phyloP scores from a whole-genome alignment of 2,113 vertebrate genomes.

The Pelodiscus sinensis region DNA sequence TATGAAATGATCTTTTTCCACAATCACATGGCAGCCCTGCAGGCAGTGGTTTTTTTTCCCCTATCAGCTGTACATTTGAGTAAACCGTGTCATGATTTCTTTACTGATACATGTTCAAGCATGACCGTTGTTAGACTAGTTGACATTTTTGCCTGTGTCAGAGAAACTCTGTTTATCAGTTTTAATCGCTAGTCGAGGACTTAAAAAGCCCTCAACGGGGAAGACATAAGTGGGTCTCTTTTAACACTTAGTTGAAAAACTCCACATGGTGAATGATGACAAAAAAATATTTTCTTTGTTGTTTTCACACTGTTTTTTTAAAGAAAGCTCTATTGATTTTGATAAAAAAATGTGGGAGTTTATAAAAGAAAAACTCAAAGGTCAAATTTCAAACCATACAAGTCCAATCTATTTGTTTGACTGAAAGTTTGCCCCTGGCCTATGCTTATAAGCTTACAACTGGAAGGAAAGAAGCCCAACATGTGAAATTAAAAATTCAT shows the following conservation, averaged over 20 bases:
- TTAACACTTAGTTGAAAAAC: not conserved
- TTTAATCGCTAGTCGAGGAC: not conserved
- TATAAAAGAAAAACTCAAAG: not conserved
- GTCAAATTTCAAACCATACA: not conserved
- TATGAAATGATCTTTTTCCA: not conserved
- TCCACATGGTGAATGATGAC: not conserved
- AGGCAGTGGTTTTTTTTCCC: not conserved
- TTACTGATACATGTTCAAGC: slow-evolving; percentile 19
- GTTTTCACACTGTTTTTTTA: not conserved
- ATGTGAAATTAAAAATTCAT: slow-evolving; percentile 31
- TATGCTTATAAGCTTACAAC: not conserved
- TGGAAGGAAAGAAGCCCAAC: not conserved
- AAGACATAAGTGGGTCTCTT: not conserved
- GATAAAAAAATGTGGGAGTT: not conserved
- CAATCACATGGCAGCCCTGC: not conserved
- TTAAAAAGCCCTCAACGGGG: fast-evolving
- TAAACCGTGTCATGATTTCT: slow-evolving; percentile 22
- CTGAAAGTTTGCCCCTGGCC: not conserved
- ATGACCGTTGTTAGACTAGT: not conserved
- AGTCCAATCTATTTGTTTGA: not conserved
- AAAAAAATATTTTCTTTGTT: slow-evolving; percentile 18
- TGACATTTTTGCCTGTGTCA: not conserved
- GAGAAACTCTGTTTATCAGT: not conserved
- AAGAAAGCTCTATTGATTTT: not conserved
- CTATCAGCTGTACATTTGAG: slow-evolving; percentile 18